Conservation (phyloP, 2,797 vertebrate genomes). For the Passerculus sandwichensis region DNA sequence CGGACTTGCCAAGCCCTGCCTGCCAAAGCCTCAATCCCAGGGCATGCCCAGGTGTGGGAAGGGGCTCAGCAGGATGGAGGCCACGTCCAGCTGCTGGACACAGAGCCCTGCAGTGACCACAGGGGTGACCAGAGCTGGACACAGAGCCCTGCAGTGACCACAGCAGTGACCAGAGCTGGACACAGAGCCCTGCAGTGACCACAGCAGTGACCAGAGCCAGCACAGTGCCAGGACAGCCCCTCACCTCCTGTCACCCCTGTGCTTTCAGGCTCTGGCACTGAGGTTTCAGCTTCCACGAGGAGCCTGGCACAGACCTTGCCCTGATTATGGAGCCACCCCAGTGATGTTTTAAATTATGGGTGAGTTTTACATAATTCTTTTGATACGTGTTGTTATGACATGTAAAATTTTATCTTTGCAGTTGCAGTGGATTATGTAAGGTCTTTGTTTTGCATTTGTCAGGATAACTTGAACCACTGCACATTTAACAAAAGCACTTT, state of each 20-base stretch:
- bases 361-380: slow-evolving; percentile 59
- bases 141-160: not conserved
- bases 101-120: not conserved
- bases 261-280: not conserved
- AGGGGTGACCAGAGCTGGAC: too few species aligned
- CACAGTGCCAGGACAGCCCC: not conserved
- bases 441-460: slow-evolving; percentile 36
- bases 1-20: not conserved
- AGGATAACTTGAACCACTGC: not conserved
- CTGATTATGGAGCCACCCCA: slow-evolving; percentile 53
- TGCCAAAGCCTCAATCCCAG: not conserved
- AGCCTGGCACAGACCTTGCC: slow-evolving; percentile 42
- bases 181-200: not conserved
- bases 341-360: slow-evolving; percentile 61
- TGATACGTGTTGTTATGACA: slow-evolving; percentile 34
- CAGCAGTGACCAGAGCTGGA: too few species aligned
- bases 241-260: rapidly evolving
- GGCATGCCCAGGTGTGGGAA: not conserved
- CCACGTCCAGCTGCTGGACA: not conserved
- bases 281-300: not conserved
- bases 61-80: not conserved
- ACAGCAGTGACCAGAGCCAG: too few species aligned
- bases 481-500: not conserved
- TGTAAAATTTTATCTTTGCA: slow-evolving; percentile 45
- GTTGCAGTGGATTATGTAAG: slow-evolving; percentile 40